Evolutionary conservation across 2,797 vertebrate species (phyloP).

Genomic region (Epinephelus awoara): DNA sequence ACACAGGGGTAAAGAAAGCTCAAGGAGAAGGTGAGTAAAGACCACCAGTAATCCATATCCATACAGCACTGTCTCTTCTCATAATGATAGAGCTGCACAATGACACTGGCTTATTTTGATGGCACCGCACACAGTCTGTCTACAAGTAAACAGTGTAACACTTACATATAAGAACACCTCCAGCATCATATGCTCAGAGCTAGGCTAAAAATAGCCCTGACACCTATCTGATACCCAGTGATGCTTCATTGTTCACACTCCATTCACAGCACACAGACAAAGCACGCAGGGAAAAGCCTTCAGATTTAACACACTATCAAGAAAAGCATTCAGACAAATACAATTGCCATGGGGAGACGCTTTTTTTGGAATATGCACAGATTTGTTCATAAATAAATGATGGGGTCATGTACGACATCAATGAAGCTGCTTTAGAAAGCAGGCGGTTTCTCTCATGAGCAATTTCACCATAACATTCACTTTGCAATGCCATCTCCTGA

Average conservation of each 20-base stretch:
- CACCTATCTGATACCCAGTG: conserved; percentile 46
- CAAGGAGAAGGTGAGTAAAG: no score
- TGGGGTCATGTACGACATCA: background rate
- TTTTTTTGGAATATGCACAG: conserved; percentile 11
- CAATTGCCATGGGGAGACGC: background rate
- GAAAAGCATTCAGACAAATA: background rate
- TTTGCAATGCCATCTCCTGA: conserved; percentile 1
- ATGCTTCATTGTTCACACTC: conserved; percentile 40
- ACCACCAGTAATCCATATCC: background rate
- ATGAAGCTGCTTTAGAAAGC: background rate
- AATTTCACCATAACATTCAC: background rate
- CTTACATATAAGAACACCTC: conserved; percentile 35
- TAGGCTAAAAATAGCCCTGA: conserved; percentile 48
- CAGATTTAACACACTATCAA: background rate
- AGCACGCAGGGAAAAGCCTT: conserved; percentile 1
- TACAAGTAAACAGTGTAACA: conserved; percentile 8
- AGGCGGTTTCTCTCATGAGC: background rate
- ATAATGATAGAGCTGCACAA: background rate
- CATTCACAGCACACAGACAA: background rate
- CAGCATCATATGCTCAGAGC: conserved; percentile 22
- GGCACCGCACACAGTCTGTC: background rate
- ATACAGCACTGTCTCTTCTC: background rate
- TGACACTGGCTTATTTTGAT: conserved; percentile 7
- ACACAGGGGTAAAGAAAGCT: background rate
- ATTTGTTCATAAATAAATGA: conserved; percentile 27